Evolutionary conservation across 2,113 vertebrate genomes (phyloP).

Genomic region (Paradisaea rubra): DNA sequence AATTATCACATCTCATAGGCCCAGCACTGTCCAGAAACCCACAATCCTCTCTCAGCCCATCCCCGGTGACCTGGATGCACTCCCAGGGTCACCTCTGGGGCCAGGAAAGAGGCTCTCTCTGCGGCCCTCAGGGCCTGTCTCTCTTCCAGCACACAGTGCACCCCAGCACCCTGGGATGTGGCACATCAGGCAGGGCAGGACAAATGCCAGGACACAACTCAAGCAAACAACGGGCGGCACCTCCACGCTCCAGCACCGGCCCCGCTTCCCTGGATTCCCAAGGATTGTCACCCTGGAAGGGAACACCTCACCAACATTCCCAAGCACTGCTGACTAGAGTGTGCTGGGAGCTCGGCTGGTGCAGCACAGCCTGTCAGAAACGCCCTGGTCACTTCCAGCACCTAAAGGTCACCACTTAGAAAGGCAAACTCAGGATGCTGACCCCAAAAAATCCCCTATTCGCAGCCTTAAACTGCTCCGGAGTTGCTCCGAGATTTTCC

Average conservation of each 20-base stretch:
- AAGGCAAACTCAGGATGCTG: background rate
- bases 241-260: background rate
- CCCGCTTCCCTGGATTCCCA: background rate
- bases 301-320: background rate
- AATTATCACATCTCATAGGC: no score
- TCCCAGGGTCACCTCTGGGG: no score
- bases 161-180: background rate
- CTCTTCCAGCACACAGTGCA: no score
- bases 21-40: no score
- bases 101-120: no score
- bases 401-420: background rate
- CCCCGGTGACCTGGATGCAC: no score
- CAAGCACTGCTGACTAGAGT: background rate
- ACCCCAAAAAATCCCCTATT: background rate
- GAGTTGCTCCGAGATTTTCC: background rate
- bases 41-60: no score
- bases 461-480: background rate
- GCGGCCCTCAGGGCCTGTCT: no score
- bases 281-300: background rate
- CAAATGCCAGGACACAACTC: background rate
- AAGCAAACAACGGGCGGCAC: background rate
- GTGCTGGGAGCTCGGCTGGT: background rate
- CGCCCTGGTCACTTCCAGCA: background rate
- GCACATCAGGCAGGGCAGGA: background rate
- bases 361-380: background rate